Evolutionary conservation across 2,888 invertebrate species (phyloP), one percentile per base, ranked within the genome.

Genomic region (Eremobia ochroleuca): DNA sequence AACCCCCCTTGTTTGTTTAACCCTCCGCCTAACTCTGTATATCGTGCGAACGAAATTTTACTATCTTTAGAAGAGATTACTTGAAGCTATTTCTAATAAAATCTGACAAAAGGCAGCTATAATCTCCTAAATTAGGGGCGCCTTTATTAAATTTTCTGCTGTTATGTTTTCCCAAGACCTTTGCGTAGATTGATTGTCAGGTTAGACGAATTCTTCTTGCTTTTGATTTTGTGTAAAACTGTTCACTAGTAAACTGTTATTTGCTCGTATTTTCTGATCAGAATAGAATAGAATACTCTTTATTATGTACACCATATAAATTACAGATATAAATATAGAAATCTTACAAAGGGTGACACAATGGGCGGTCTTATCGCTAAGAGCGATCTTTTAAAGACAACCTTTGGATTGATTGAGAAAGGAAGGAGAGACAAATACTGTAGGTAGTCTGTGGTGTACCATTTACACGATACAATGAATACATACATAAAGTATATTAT

Each of bases 131-230:
- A 71, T 71, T 18, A 62, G 52, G 73, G 46, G 28, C 0, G 43
- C 52, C 49, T 76, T 85, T 86, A 86, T 85, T 77, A 86, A 85
- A 87, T 82, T 82, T 72, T 77, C 65, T 52, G 34, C 58, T 34
- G 49, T n/a, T 73, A 59, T 59, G 34, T 46, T 68, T 73, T 71
- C 43, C 4, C 37, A 11, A 55, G 21, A 15, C 28, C 46, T 52
- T 52, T 37, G 31, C 43, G 49, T 21, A 68, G 28, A 55, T 59
- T 72, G 70, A 72, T 77, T 72, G 15, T 73, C 13, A 66, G n/a
- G 28, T 52, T 8, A 34, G 0, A 49, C 11, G 5, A 49, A 34
- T 28, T 9, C 0, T 40, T 62, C 31, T 9, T 15, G n/a, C 1
- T 59, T 40, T 76, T 15, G 15, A 11, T 28, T 46, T 71, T 28